Evolutionary conservation across 2,113 vertebrate genomes (phyloP).

Genomic region (Xiphophorus maculatus): DNA sequence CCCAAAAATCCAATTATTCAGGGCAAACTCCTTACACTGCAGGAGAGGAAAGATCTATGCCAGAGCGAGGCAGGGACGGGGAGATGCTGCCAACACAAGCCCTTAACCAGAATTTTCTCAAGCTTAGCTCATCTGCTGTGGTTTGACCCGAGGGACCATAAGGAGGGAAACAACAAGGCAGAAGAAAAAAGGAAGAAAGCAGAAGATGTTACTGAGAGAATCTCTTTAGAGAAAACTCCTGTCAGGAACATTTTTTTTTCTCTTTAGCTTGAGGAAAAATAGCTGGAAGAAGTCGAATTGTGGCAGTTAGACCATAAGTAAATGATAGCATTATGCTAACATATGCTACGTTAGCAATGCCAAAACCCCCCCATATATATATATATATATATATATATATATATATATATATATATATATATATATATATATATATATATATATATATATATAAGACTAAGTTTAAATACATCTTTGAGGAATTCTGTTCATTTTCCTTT

Average conservation of each 20-base stretch:
- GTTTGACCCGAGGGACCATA: slow-evolving; percentile 33
- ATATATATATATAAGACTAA: too few species aligned
- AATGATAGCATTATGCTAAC: background rate
- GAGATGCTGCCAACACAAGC: slow-evolving; percentile 36
- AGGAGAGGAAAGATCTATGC: slow-evolving; percentile 12
- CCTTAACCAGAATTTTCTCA: slow-evolving; percentile 50
- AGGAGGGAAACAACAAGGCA: slow-evolving; percentile 3
- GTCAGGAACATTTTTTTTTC: background rate
- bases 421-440: too few species aligned
- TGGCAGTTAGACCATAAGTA: background rate
- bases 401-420: too few species aligned
- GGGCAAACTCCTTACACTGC: slow-evolving; percentile 37
- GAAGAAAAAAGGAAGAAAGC: background rate
- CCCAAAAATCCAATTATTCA: slow-evolving; percentile 59
- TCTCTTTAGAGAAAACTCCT: slow-evolving; percentile 4
- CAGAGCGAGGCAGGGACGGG: slow-evolving; percentile 8
- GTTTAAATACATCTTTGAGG: too few species aligned
- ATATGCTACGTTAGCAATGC: too few species aligned
- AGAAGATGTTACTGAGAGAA: slow-evolving; percentile 11
- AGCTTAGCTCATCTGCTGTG: slow-evolving; percentile 31
- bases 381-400: too few species aligned
- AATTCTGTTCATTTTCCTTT: too few species aligned
- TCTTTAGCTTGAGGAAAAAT: background rate
- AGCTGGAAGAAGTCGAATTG: background rate
- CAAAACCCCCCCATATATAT: too few species aligned